Evolutionary conservation across 2,888 invertebrate genomes (phyloP), one percentile per base, ranked within the genome.

Genomic region (Spisula solida): DNA sequence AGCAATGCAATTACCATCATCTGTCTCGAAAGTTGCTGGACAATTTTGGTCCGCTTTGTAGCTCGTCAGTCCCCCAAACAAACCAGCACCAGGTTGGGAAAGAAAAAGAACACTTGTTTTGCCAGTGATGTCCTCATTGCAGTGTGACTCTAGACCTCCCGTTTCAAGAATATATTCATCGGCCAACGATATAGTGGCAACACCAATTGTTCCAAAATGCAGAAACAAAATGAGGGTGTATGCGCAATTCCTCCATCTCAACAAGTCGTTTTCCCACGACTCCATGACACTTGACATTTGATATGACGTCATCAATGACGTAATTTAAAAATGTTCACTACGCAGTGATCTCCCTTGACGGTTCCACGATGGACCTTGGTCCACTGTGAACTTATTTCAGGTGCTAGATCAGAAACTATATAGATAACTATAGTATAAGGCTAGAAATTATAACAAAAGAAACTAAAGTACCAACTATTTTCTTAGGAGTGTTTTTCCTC

Each of bases 71-170:
- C 88, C 88, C 16, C 86, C 90, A 83, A 83, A 81, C 8, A 88
- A 47, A 20, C 90, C 90, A 31, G 90, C 90, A n/a, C 88, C 90
- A 41, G 82, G 84, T 31, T 90, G 90, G 6, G 90, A 88, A 31
- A 55, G 56, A 10, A 90, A 41, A 48, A 78, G 60, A 29, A 80
- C 84, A 66, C 88, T 90, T 41, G 34, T n/a, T 41, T 14, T 66
- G 25, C 56, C n/a, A 25, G 66, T 66, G 47, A 82, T 82, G n/a
- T 41, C 56, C 34, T 41, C 16, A 20, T 31, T 47, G n/a, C 82
- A 82, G 66, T 82, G 0, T 14, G 75, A 75, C n/a, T 47, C 82
- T 4, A 47, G 20, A 1, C 55, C 66, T 10, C 82, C 82, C 6
- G 41, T 66, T 47, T 82, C 66, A 12, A 82, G 60, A 14, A 66